A percentile compares a stretch with the other conserved stretches of the same genome.
Conservation (phyloP, 2,888 invertebrate genomes). For the Stramonita haemastoma region DNA sequence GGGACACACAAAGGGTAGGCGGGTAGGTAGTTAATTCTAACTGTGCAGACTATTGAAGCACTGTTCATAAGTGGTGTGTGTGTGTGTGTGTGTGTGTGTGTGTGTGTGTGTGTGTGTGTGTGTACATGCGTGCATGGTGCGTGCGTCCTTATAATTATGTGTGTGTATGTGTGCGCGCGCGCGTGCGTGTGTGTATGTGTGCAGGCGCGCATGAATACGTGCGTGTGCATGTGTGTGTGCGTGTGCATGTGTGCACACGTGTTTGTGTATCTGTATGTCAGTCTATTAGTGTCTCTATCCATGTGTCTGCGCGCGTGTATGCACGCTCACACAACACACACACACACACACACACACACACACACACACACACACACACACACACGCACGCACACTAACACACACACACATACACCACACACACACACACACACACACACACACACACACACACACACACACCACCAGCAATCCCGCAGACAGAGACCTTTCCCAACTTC, state of each 20-base stretch:
- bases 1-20: not conserved
- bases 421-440: not conserved
- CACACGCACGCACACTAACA: not conserved
- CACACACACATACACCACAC: not conserved
- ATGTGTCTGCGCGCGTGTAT: not conserved
- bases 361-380: not conserved
- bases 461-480: not conserved
- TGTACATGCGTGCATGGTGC: not conserved
- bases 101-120: conserved; percentile 2
- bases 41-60: not conserved
- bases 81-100: not conserved
- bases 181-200: not conserved
- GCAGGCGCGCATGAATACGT: not conserved
- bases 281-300: not conserved
- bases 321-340: not conserved
- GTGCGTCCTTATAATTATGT: no score
- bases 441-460: not conserved
- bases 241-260: not conserved
- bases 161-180: not conserved
- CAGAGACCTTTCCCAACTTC: not conserved
- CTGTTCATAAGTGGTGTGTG: not conserved
- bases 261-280: not conserved
- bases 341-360: not conserved
- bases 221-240: not conserved
- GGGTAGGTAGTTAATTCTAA: not conserved